Evolutionary conservation across 1,140 invertebrate species (phyloP).

Genomic region (Glossosoma conforme): DNA sequence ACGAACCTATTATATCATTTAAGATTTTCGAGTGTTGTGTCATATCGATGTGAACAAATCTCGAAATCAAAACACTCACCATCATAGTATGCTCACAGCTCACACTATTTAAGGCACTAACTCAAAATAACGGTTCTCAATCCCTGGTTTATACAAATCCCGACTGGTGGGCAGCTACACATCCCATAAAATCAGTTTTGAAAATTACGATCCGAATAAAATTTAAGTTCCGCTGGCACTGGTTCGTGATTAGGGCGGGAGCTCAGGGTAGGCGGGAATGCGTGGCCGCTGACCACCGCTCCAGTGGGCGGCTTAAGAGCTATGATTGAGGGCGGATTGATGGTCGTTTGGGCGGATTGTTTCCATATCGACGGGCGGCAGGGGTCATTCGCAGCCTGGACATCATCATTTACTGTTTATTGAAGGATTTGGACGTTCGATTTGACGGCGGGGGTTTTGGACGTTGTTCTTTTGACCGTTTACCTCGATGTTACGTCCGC

Average conservation of each 20-base stretch:
- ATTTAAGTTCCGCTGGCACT: conserved; percentile 22
- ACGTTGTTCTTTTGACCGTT: no score
- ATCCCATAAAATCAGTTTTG: conserved; percentile 16
- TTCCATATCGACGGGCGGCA: conserved; percentile 30
- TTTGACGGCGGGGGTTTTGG: conserved; percentile 15
- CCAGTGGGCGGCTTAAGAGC: conserved; percentile 27
- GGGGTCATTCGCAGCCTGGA: conserved; percentile 25
- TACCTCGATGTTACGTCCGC: no score
- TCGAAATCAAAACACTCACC: no score
- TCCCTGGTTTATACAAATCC: conserved; percentile 9
- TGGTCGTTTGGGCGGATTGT: conserved; percentile 32
- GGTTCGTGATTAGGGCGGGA: conserved; percentile 16
- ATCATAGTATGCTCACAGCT: neutral
- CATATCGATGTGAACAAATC: no score
- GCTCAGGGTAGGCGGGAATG: conserved; percentile 5
- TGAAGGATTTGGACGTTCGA: conserved; percentile 31
- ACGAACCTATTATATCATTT: no score
- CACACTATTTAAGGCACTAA: neutral
- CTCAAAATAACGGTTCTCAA: neutral
- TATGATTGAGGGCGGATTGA: conserved; percentile 32
- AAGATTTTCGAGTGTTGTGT: no score
- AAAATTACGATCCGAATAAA: conserved; percentile 27
- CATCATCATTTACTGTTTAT: conserved; percentile 33
- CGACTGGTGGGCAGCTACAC: neutral
- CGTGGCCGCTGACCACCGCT: conserved; percentile 15